phyloP scores from a whole-genome alignment of 2,888 invertebrate genomes.

The Elegia similella region DNA sequence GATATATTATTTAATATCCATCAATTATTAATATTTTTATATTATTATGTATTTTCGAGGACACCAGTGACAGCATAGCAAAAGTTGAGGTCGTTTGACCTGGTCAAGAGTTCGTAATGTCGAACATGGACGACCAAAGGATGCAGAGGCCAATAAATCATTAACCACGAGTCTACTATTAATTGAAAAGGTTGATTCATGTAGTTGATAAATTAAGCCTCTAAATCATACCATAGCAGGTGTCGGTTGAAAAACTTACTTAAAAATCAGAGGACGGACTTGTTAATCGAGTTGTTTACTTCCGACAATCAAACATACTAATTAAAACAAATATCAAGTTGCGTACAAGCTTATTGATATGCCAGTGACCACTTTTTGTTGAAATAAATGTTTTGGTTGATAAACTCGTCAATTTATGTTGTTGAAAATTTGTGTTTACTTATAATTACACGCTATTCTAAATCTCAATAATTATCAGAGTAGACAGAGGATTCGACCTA shows the following conservation, averaged over 20 bases:
- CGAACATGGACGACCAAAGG: constrained; percentile 22
- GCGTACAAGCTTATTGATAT: neutral
- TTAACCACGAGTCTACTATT: constrained; percentile 13
- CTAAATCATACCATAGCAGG: constrained; percentile 1
- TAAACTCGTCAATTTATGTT: too few species aligned
- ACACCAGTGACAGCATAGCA: constrained; percentile 39
- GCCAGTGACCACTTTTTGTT: too few species aligned
- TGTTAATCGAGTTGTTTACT: neutral
- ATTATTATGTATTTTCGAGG: constrained; percentile 26
- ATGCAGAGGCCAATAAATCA: constrained; percentile 34
- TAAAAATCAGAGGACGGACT: neutral
- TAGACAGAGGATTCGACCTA: too few species aligned
- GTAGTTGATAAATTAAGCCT: neutral
- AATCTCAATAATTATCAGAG: too few species aligned
- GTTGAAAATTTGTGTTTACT: too few species aligned
- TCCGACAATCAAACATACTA: neutral
- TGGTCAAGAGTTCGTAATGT: constrained; percentile 45
- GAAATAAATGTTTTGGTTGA: too few species aligned
- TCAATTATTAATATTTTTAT: too few species aligned
- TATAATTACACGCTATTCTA: too few species aligned
- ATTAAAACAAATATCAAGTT: neutral
- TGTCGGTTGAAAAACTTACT: neutral
- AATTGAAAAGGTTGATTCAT: constrained; percentile 19
- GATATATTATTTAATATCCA: too few species aligned
- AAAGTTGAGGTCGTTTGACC: constrained; percentile 41